phyloP scores from a whole-genome alignment of 2,113 vertebrate genomes.

The Pionites leucogaster region DNA sequence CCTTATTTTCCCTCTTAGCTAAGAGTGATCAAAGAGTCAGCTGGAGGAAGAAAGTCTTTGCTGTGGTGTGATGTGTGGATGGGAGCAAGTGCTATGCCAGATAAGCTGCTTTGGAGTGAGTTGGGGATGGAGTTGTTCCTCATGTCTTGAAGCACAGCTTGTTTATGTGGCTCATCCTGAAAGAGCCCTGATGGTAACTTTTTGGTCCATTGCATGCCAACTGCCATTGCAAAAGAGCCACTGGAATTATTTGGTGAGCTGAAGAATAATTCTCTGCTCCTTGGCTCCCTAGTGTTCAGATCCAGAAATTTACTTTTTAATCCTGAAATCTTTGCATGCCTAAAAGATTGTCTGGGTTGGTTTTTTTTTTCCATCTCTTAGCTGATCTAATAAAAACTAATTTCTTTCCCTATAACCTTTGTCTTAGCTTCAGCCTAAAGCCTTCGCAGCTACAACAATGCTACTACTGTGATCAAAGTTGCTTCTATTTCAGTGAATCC shows the following conservation, averaged over 20 bases:
- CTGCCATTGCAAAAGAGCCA: background rate
- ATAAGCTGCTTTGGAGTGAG: background rate
- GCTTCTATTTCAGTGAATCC: conserved; percentile 10
- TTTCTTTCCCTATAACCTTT: background rate
- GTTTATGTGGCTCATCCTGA: background rate
- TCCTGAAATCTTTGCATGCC: background rate
- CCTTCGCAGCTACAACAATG: conserved; percentile 35
- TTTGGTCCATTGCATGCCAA: background rate
- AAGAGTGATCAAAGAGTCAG: background rate
- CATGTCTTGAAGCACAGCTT: background rate
- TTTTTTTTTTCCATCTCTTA: background rate
- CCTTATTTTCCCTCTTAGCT: background rate
- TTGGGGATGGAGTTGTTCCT: background rate
- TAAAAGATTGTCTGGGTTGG: background rate
- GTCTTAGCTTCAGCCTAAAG: background rate
- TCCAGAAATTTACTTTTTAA: background rate
- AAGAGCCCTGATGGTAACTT: background rate
- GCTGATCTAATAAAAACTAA: conserved; percentile 6
- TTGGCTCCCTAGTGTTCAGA: background rate
- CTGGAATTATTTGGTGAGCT: background rate
- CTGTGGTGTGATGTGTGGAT: background rate
- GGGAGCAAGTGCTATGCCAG: background rate
- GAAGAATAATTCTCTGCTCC: background rate
- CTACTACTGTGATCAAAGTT: conserved; percentile 37
- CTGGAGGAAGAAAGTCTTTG: background rate